Percentiles rank a stretch among this genome's conserved stretches.
phyloP scores from a whole-genome alignment of 2,888 invertebrate genomes.

The Volucella bombylans region DNA sequence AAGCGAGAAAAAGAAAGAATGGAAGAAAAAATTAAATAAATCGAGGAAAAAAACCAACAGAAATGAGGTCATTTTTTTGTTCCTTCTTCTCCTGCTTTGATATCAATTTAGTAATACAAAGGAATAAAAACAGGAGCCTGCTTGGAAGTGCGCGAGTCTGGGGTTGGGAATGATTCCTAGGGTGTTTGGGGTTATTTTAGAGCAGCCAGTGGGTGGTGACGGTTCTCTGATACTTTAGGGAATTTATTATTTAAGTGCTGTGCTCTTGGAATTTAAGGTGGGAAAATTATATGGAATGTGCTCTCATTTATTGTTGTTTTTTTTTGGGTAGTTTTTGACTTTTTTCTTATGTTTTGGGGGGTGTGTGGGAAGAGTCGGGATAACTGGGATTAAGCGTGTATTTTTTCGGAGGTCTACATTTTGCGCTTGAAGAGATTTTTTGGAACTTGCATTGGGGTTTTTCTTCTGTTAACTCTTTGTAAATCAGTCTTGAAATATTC shows the following conservation, averaged over 20 bases:
- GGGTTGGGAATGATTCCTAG: neutral
- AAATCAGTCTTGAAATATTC: slow-evolving; percentile 56
- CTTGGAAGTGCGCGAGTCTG: slow-evolving; percentile 1
- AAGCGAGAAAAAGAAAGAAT: slow-evolving; percentile 36
- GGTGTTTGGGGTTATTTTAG: slow-evolving; percentile 50
- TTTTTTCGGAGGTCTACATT: slow-evolving; percentile 63
- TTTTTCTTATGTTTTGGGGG: slow-evolving; percentile 8
- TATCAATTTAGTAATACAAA: slow-evolving; percentile 74
- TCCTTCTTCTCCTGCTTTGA: slow-evolving; percentile 70
- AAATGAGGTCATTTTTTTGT: slow-evolving; percentile 73
- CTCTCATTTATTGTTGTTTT: slow-evolving; percentile 58
- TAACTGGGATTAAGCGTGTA: slow-evolving; percentile 59
- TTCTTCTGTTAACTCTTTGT: slow-evolving; percentile 22
- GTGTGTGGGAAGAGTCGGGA: slow-evolving; percentile 24
- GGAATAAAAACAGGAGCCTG: slow-evolving; percentile 70
- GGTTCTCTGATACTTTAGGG: slow-evolving; percentile 68
- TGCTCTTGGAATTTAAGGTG: slow-evolving; percentile 72
- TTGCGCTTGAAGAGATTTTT: slow-evolving; percentile 53
- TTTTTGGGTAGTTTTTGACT: slow-evolving; percentile 23
- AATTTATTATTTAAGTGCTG: slow-evolving; percentile 73
- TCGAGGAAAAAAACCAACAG: slow-evolving; percentile 51
- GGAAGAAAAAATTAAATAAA: slow-evolving; percentile 30
- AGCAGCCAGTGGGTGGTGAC: slow-evolving; percentile 41
- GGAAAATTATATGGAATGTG: slow-evolving; percentile 72
- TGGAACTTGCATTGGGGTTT: neutral